Evolutionary conservation across 2,888 invertebrate species (phyloP), one percentile per base, ranked within the genome.

Genomic region (Xylota sylvarum): DNA sequence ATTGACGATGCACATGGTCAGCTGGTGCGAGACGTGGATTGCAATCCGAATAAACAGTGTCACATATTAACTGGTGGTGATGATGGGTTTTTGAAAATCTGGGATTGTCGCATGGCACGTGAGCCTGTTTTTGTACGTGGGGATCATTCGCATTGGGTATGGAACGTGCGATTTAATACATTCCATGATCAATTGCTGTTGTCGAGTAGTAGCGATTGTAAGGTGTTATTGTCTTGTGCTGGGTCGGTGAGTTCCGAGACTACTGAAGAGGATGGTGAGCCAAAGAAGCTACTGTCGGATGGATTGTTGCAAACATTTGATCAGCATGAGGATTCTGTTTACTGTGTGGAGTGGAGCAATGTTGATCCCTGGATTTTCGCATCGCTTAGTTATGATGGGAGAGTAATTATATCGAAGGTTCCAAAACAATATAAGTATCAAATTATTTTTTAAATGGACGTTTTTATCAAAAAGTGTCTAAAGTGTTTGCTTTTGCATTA

Each of bases 281-380:
- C 89, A 0, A 90, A 89, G 32, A 91, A 90, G 14, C 23, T 73
- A 27, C 88, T 92, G 30, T 95, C 96, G 88, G 99, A 99, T 93
- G 98, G 98, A 1, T 95, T 98, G 0, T 94, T 99, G 4, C 96
- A 97, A 70, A 97, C 96, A 80, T 98, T 98, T 91, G 98, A 99
- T 91, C 98, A 98, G 89, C 99, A 99, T 91, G 99, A 99, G 92
- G 99, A 99, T 92, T 98, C 98, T 5, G 99, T 99, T 14, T 99
- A 99, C 93, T 97, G 97, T 90, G 97, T 97, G 0, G 98, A 98
- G 92, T 99, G 99, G 99, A 98, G 98, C 85, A 95, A 97, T 23
- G 97, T 97, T 27, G 99, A 99, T 93, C 98, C 99, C 12, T 99
- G 99, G 99, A 96, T 98, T 78, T 99, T 99, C 94, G 99, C 99